phyloP scores from a whole-genome alignment of 2,113 vertebrate species.

The Chaetodon trifascialis region DNA sequence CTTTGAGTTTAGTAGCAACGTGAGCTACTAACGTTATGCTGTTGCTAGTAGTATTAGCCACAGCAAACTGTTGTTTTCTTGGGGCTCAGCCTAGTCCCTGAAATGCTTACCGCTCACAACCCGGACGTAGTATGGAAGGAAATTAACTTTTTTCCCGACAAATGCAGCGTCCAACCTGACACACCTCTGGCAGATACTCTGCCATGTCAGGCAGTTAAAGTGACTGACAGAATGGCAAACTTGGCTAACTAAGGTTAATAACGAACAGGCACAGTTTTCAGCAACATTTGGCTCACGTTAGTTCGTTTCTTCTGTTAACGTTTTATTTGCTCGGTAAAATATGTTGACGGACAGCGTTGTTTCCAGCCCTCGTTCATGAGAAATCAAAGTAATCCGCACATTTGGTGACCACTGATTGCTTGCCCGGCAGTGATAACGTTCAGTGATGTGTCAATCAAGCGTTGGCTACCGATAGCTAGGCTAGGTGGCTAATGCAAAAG shows the following conservation, averaged over 20 bases:
- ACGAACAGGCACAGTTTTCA: background rate
- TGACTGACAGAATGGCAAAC: conserved; percentile 47
- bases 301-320: background rate
- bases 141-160: conserved; percentile 11
- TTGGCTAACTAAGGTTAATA: conserved; percentile 7
- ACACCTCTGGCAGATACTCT: background rate
- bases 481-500: conserved; percentile 55
- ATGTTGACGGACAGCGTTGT: background rate
- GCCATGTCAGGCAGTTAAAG: background rate
- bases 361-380: background rate
- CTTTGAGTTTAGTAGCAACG: conserved; percentile 12
- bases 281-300: conserved; percentile 6
- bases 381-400: background rate
- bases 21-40: conserved; percentile 12
- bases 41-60: conserved; percentile 39
- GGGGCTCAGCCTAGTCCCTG: conserved; percentile 19
- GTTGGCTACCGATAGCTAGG: conserved; percentile 49
- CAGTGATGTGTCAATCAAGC: conserved; percentile 64
- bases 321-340: background rate
- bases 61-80: conserved; percentile 40
- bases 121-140: conserved; percentile 6
- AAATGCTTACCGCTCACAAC: conserved; percentile 1
- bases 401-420: background rate
- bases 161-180: background rate
- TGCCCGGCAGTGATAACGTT: conserved; percentile 28